Evolutionary conservation across 92 coral and sea anemone species (phyloP), one percentile per base, ranked within the genome.

Genomic region (Montipora capitata): DNA sequence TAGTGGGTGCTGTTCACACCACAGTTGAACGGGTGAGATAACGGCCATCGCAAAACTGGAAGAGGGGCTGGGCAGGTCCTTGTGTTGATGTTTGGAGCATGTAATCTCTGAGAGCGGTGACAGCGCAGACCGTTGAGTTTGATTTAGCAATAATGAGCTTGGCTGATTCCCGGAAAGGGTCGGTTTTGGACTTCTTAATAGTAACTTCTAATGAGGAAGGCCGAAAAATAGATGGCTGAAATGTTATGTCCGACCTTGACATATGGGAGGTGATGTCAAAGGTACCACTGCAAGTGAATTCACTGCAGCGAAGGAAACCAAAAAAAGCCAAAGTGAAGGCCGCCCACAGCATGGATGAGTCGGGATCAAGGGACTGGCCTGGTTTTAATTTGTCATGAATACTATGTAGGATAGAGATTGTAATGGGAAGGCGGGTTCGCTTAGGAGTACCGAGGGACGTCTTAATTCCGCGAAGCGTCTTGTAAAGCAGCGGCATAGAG

Each of bases 121-220:
- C 56, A 1, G 39, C 76, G 5, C 76, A 71, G 5, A 71, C 40
- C 4, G 9, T 16, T 1, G 56, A 71, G 57, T 71, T n/a, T 71
- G 57, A 71, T 18, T n/a, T 71, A 7, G 76, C 76, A n/a, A 41
- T 71, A 4, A 27, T 71, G 54, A 71, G 57, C 52, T 71, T 71
- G 76, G 76, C 76, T 71, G 57, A 40, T 27, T 70, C 75, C 8
- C 20, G 75, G 75, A 70, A 70, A 38, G 56, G 56, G 75, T 70
- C 38, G 1, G 38, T 70, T 42, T 70, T 70, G 17, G 18, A 70
- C 52, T 40, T 69, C 13, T 70, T 40, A 12, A 70, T 42, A 18
- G 15, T 18, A 4, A 70, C 15, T 12, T 40, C 20, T 1, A 70
- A 42, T 20, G 38, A 16, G 5, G 1, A 10, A 4, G 5, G 57